Conservation (phyloP, 2,797 vertebrate genomes). For the Nyctibius grandis region DNA sequence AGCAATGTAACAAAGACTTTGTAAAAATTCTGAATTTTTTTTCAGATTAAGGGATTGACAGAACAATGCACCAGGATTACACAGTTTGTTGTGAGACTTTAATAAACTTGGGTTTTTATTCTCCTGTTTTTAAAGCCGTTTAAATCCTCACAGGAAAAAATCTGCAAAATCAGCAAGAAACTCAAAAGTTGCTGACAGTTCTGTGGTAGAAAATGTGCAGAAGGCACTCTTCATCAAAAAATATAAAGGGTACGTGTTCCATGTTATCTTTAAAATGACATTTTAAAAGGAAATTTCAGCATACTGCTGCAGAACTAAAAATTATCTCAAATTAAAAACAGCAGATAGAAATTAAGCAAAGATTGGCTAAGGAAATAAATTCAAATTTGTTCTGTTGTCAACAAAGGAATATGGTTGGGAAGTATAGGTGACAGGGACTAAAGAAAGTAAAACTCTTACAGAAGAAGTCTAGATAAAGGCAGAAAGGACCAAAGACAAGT, state of each 20-base stretch:
- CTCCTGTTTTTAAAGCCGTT: constrained; percentile 41
- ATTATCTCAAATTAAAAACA: neutral
- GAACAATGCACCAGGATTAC: neutral
- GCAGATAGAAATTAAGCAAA: neutral
- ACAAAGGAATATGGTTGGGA: neutral
- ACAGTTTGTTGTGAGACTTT: neutral
- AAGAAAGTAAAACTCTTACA: neutral
- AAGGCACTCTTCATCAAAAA: neutral
- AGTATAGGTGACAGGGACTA: neutral
- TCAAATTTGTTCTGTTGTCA: neutral
- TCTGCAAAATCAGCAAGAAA: neutral
- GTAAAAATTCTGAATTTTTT: neutral
- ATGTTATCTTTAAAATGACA: neutral
- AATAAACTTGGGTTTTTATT: constrained; percentile 14
- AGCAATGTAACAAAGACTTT: neutral
- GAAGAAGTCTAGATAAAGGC: neutral
- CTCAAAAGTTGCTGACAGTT: neutral
- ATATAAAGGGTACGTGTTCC: neutral
- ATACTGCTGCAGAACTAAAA: neutral
- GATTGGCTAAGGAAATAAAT: neutral
- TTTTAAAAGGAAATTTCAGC: neutral
- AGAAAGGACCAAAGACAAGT: neutral
- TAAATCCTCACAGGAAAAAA: neutral
- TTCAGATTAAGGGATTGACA: neutral
- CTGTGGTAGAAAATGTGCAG: neutral